Evolutionary conservation across 2,888 invertebrate species (phyloP).

Genomic region (Neoascia interrupta): DNA sequence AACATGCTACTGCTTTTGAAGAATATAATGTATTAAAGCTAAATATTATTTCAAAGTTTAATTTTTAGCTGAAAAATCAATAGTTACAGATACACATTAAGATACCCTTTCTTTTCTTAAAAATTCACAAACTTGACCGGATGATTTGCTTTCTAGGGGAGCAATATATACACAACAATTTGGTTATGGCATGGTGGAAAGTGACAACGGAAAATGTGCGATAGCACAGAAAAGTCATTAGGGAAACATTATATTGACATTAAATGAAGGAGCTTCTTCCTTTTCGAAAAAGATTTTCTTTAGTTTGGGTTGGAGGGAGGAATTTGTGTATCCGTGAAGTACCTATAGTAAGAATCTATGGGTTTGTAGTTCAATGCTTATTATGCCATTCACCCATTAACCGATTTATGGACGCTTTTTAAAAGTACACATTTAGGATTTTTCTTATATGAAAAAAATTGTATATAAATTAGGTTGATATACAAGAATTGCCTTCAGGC

Average conservation of each 20-base stretch:
- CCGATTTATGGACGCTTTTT: conserved; percentile 36
- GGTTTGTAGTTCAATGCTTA: conserved; percentile 45
- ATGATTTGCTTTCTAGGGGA: conserved; percentile 35
- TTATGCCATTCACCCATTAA: conserved; percentile 52
- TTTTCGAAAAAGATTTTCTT: not conserved
- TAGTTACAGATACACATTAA: not conserved
- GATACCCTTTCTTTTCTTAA: not conserved
- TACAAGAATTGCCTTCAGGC: too few relatives aligned
- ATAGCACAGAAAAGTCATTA: conserved; percentile 73
- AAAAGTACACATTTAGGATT: too few relatives aligned
- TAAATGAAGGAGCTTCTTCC: conserved; percentile 69
- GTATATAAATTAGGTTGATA: too few relatives aligned
- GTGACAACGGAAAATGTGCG: conserved; percentile 59
- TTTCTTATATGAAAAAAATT: too few relatives aligned
- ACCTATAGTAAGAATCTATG: not conserved
- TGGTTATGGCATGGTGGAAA: conserved; percentile 57
- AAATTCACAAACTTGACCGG: conserved; percentile 54
- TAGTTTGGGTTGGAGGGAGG: not conserved
- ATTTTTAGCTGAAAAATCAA: not conserved
- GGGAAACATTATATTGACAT: conserved; percentile 78
- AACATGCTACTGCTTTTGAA: not conserved
- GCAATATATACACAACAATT: conserved; percentile 18
- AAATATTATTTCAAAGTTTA: conserved; percentile 32
- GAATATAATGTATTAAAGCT: not conserved
- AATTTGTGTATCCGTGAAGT: not conserved